These are phyloP conservation scores for Petromus typicus DNA, from an alignment of 2,113 vertebrate species.

Conservation along the genomic window DNA sequence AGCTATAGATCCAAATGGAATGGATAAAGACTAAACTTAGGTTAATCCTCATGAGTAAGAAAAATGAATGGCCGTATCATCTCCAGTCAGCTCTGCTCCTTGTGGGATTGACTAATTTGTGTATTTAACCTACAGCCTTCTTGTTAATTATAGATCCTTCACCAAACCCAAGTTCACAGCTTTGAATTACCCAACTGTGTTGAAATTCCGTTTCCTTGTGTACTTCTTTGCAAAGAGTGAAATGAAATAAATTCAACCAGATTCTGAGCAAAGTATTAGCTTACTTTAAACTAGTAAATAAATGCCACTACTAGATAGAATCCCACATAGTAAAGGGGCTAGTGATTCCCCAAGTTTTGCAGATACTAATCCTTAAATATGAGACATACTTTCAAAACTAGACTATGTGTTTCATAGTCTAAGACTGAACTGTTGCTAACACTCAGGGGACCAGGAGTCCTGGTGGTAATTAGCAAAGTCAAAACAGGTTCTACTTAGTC, in stretches of 20 bases:
- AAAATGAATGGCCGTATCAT: constrained; percentile 42
- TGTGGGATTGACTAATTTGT: constrained; percentile 50
- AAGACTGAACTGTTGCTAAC: neutral
- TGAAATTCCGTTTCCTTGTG: neutral
- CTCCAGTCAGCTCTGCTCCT: constrained; percentile 13
- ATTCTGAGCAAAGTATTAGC: neutral
- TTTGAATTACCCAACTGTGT: constrained; percentile 13
- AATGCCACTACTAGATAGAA: neutral
- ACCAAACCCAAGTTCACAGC: neutral
- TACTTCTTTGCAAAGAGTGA: constrained; percentile 49
- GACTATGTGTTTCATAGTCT: neutral
- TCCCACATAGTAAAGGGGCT: neutral
- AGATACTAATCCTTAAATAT: neutral
- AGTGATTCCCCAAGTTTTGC: neutral
- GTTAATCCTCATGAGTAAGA: constrained; percentile 35
- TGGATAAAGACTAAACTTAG: constrained; percentile 4
- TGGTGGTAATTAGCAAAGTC: neutral
- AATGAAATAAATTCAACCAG: constrained; percentile 42
- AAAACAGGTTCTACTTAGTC: constrained; percentile 21
- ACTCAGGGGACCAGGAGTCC: neutral
- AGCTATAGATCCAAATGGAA: neutral
- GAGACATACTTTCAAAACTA: neutral
- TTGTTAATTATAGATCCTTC: constrained; percentile 68
- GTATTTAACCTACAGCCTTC: constrained; percentile 64
- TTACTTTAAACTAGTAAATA: constrained; percentile 57